A percentile compares a stretch with the other conserved stretches of the same genome.
These are phyloP conservation scores for Phymastichus coffea DNA, from an alignment of 1,140 invertebrate species.

Conservation along the genomic window DNA sequence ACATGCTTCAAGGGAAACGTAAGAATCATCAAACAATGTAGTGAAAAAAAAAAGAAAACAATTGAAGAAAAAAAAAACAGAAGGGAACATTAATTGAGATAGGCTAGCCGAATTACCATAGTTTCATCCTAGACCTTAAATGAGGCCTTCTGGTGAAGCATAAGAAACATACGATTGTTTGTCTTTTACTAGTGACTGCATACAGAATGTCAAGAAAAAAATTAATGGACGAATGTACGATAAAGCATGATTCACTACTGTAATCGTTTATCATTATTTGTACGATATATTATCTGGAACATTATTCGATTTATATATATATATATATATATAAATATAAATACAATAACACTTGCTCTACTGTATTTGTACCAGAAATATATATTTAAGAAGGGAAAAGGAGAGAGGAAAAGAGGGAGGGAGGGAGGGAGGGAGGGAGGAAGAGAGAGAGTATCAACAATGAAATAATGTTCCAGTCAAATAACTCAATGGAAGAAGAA, in stretches of 20 bases:
- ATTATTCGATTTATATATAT: too few relatives aligned
- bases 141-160: conserved; percentile 73
- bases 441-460: neutral
- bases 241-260: conserved; percentile 24
- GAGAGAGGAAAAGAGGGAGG: neutral
- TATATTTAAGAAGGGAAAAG: too few relatives aligned
- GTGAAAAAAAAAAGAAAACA: neutral
- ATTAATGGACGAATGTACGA: conserved; percentile 35
- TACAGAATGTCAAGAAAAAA: conserved; percentile 37
- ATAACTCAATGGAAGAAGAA: neutral
- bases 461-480: neutral
- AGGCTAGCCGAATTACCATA: conserved; percentile 74
- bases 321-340: too few relatives aligned
- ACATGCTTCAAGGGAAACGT: too few relatives aligned
- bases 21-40: too few relatives aligned
- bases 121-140: conserved; percentile 84
- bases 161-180: conserved; percentile 52
- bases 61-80: neutral
- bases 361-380: too few relatives aligned
- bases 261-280: conserved; percentile 45
- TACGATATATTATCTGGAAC: conserved; percentile 1
- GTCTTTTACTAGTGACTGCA: conserved; percentile 50
- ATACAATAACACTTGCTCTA: too few relatives aligned
- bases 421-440: too few relatives aligned
- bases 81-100: conserved; percentile 30